Base-by-base conservation (phyloP, 2,797 vertebrate genomes). In the Microctenopoma steveboyesi region DNA sequence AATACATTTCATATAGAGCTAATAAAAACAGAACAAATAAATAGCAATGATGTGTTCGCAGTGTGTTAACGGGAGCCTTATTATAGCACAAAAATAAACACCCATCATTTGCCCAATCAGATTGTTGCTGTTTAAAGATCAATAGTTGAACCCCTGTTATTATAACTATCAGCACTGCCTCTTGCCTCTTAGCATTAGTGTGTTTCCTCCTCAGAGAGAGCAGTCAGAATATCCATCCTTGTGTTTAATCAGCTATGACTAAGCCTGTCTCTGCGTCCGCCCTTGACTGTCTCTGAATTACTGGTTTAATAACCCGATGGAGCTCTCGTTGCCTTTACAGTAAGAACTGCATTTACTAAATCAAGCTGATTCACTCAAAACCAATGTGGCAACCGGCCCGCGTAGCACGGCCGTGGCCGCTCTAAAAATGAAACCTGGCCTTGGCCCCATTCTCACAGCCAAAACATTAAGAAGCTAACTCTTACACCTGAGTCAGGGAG, bases 191-290 rank as follows among this genome's bases (percentile, higher is more conserved):
- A 33, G 68, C 43, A 30, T 72, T 55, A 51, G 22, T 11, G 49
- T 50, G 47, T 52, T 54, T 72, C 68, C 71, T 75, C 56, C 75
- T 35, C 60, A 69, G 69, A 82, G 61, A 56, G 53, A 81, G 60
- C 80, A 69, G 79, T 80, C 83, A 84, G 72, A 68, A 72, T 62
- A 78, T 81, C 72, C 59, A 74, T 79, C 72, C 76, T 69, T 7
- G 15, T 53, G 58, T 76, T 70, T 84, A 88, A 88, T 82, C 74
- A 74, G 69, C 78, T 73, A 1, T 86, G 81, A 88, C 85, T 87
- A 88, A 90, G 69, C 67, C 74, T 13, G 51, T 77, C 63, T 86
- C 76, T 18, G 65, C 49, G 5, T 64, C 78, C 16, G 25, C 69
- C 81, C 65, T 72, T 42, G 72, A 64, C 47, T 30, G 25, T 16